Conservation (phyloP, 2,113 vertebrate species). For the Heliornis fulica region DNA sequence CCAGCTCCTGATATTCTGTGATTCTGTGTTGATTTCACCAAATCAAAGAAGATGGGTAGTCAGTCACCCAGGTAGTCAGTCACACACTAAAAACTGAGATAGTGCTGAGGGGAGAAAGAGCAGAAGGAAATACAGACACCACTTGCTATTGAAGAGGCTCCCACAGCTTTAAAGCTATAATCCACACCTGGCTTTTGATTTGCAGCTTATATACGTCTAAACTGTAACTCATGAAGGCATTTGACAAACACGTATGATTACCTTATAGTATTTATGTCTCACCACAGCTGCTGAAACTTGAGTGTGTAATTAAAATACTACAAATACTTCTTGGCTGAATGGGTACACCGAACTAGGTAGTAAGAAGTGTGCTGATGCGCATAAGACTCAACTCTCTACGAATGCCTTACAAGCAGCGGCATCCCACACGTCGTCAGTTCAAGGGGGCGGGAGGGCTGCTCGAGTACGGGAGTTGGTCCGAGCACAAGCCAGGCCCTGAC, state of each 20-base stretch:
- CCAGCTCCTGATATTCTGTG: too few species aligned
- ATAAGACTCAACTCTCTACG: neutral
- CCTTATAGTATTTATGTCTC: neutral
- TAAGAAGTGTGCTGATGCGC: neutral
- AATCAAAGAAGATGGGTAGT: too few species aligned
- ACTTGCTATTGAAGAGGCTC: neutral
- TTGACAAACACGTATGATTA: neutral
- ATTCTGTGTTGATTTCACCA: too few species aligned
- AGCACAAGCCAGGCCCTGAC: neutral
- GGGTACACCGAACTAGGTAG: neutral
- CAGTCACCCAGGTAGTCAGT: too few species aligned
- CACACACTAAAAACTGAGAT: neutral
- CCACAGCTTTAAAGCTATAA: neutral
- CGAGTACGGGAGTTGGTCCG: rapidly evolving
- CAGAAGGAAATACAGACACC: neutral
- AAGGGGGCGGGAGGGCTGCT: neutral
- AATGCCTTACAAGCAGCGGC: neutral
- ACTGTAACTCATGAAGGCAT: neutral
- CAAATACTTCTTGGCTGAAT: neutral
- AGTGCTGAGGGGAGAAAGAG: neutral
- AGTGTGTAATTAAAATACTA: neutral
- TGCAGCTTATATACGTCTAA: neutral
- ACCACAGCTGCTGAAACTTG: neutral
- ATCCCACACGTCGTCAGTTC: neutral
- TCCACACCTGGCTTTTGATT: neutral